Evolutionary conservation across 2,113 vertebrate species (phyloP), one percentile per base, ranked within the genome.

Genomic region (Perca fluviatilis): DNA sequence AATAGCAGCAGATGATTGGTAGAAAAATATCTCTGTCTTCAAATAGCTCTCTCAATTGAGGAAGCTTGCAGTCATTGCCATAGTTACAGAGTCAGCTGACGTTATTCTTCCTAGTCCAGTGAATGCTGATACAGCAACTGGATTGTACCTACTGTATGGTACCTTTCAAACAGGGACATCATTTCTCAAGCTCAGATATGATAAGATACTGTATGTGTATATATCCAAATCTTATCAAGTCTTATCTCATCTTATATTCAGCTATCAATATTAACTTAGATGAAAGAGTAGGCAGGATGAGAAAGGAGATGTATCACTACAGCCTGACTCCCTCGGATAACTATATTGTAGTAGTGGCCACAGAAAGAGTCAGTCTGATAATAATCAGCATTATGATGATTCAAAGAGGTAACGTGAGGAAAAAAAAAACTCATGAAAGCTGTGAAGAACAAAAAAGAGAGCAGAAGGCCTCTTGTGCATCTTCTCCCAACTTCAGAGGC

Each of bases 31-130:
- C 30, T 23, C 54, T 4, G 65, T 69, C 65, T 54, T 84, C 63
- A 68, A 77, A 77, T n/a, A 53, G 51, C 5, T 10, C 40, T 67
- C 40, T 75, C 60, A 68, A 27, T 58, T 58, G n/a, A 57, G 43
- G 14, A 84, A 76, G 73, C 49, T 61, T 67, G 43, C 19, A 49
- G 76, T 62, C 65, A 74, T 50, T 56, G 63, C 73, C 78, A 87
- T 84, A 73, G 80, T 57, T 80, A 90, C 84, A 72, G 56, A 73
- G 51, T 60, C 68, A 74, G 65, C 3, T 62, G 60, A 64, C 30
- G n/a, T n/a, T 66, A 40, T 46, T 83, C 75, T 67, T 21, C 58
- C 10, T 6, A 14, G 36, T 33, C 53, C n/a, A 27, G 4, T 9
- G 13, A 62, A 51, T 36, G 11, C 56, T 25, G 19, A 46, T 53